phyloP scores from a whole-genome alignment of 1,140 invertebrate species.

The Drosophila mayri region DNA sequence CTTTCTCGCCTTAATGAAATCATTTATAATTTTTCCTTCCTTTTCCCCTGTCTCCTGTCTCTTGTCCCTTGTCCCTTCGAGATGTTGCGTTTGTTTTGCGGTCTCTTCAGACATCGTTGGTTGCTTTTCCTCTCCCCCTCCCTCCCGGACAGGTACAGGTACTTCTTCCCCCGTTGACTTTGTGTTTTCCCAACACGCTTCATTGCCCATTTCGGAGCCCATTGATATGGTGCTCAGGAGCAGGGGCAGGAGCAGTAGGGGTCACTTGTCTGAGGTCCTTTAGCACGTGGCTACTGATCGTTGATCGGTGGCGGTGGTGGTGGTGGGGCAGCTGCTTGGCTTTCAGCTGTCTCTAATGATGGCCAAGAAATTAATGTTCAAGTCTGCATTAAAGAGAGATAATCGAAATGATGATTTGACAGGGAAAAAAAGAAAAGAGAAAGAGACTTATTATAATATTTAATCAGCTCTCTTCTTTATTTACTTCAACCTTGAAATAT shows the following conservation, averaged over 20 bases:
- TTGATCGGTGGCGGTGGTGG: not conserved
- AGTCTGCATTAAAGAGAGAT: not conserved
- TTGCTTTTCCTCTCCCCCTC: slow-evolving; percentile 8
- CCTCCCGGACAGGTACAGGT: not conserved
- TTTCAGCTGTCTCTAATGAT: slow-evolving; percentile 27
- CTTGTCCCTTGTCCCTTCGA: not conserved
- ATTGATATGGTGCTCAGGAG: slow-evolving; percentile 41
- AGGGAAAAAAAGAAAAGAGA: not conserved
- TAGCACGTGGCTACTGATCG: slow-evolving; percentile 57
- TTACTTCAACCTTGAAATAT: too few relatives aligned
- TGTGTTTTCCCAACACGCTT: slow-evolving; percentile 42
- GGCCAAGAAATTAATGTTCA: not conserved
- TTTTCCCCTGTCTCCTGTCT: slow-evolving; percentile 16
- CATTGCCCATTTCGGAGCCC: slow-evolving; percentile 14
- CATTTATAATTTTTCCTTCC: slow-evolving; percentile 75
- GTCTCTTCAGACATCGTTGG: slow-evolving; percentile 6
- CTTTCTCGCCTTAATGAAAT: slow-evolving; percentile 64
- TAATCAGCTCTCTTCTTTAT: too few relatives aligned
- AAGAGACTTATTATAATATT: too few relatives aligned
- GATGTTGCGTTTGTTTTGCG: slow-evolving; percentile 17
- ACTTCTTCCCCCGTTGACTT: slow-evolving; percentile 8
- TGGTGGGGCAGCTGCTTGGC: slow-evolving; percentile 43
- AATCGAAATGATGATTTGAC: slow-evolving; percentile 4
- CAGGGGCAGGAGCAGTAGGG: not conserved
- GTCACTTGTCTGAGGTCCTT: slow-evolving; percentile 1